These are phyloP conservation scores for Cyprinus carpio DNA, from an alignment of 2,113 vertebrate species.

Conservation along the genomic window DNA sequence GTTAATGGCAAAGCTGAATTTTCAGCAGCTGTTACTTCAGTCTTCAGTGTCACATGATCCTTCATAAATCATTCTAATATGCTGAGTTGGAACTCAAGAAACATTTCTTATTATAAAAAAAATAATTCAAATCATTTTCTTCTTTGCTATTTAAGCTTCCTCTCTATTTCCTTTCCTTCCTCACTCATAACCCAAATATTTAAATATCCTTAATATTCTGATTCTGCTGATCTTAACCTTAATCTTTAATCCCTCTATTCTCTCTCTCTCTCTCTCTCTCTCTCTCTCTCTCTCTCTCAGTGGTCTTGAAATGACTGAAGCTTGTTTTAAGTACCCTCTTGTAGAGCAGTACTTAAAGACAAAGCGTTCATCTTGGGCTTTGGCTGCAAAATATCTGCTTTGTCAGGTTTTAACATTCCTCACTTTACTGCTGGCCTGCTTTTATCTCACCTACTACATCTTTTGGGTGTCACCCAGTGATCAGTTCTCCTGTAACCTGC, in stretches of 20 bases:
- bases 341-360: conserved; percentile 95
- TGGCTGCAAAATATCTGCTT: conserved; percentile 84
- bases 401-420: conserved; percentile 82
- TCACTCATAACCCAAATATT: background rate
- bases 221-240: background rate
- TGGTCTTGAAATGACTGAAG: conserved; percentile 84
- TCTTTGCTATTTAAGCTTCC: background rate
- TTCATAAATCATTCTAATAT: background rate
- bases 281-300: conserved; percentile 66
- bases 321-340: conserved; percentile 90
- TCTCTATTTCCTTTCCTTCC: background rate
- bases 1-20: background rate
- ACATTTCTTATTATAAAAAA: background rate
- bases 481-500: conserved; percentile 89
- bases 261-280: conserved; percentile 48
- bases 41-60: background rate
- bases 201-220: background rate
- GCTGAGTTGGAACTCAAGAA: background rate
- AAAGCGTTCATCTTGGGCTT: conserved; percentile 77
- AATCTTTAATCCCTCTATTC: background rate
- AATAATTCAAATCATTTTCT: background rate
- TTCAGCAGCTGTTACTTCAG: background rate
- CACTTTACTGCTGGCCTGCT: conserved; percentile 79
- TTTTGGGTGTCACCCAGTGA: conserved; percentile 84
- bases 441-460: conserved; percentile 90